Percentiles rank a stretch among this genome's conserved stretches.
These are phyloP conservation scores for Austrofundulus limnaeus DNA, from an alignment of 2,113 vertebrate species.

Conservation along the genomic window DNA sequence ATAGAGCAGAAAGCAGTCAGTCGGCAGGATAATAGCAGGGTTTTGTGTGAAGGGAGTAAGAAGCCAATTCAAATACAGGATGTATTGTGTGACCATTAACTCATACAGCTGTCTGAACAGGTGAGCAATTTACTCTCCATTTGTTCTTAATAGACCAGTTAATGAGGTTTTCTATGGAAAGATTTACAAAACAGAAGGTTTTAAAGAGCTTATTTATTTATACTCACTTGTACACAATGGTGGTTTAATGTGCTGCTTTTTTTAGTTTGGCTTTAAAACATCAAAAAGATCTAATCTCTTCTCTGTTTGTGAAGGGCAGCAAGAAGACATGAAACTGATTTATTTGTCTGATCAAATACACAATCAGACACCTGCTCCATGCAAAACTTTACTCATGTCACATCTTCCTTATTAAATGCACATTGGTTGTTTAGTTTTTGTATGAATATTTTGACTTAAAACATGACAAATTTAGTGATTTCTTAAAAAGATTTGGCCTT, in stretches of 20 bases:
- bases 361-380: too few relatives aligned
- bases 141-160: conserved; percentile 62
- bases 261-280: not conserved
- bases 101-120: conserved; percentile 67
- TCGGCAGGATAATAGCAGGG: conserved; percentile 63
- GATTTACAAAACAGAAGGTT: conserved; percentile 47
- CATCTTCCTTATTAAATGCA: too few relatives aligned
- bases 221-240: not conserved
- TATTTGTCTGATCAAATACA: too few relatives aligned
- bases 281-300: conserved; percentile 3
- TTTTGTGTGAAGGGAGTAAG: conserved; percentile 64
- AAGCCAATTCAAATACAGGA: conserved; percentile 77
- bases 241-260: conserved; percentile 1
- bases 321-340: not conserved
- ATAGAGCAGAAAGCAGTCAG: conserved; percentile 62
- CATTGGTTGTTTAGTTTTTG: too few relatives aligned
- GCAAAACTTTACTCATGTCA: too few relatives aligned
- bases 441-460: too few relatives aligned
- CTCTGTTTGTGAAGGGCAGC: not conserved
- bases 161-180: conserved; percentile 57
- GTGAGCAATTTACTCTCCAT: conserved; percentile 51
- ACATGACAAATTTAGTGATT: too few relatives aligned
- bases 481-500: too few relatives aligned
- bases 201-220: conserved; percentile 53
- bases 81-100: conserved; percentile 62